Conservation (phyloP, 2,888 invertebrate species). For the Yponomeuta cagnagella region DNA sequence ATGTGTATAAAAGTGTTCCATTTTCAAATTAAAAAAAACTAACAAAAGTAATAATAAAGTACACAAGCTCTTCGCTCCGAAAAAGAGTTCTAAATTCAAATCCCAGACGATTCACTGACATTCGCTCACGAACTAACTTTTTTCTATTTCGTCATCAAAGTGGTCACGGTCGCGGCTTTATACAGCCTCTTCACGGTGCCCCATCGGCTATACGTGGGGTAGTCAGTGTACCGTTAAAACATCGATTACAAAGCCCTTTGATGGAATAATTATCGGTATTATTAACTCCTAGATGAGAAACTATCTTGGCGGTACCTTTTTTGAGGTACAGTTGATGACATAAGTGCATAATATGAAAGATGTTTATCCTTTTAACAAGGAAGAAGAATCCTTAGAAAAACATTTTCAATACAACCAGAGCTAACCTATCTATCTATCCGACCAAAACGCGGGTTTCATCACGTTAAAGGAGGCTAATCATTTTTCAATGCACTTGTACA, state of each 20-base stretch:
- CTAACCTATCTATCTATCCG: too few species aligned
- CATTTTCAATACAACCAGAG: too few species aligned
- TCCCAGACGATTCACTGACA: not conserved
- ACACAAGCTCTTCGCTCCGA: not conserved
- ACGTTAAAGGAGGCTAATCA: too few species aligned
- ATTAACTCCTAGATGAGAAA: not conserved
- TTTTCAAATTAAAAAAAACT: not conserved
- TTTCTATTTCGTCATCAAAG: not conserved
- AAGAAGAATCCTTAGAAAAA: too few species aligned
- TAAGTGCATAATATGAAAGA: not conserved
- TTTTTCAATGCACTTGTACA: too few species aligned
- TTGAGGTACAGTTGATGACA: constrained; percentile 5
- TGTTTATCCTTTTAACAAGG: too few species aligned
- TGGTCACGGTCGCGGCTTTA: constrained; percentile 3
- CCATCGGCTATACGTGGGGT: constrained; percentile 6
- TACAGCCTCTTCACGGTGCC: not conserved
- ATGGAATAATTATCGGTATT: constrained; percentile 11
- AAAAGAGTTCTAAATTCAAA: not conserved
- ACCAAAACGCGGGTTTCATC: too few species aligned
- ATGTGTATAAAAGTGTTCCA: not conserved
- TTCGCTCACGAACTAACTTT: not conserved
- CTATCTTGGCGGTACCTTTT: not conserved
- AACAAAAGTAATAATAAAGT: not conserved
- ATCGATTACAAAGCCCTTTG: constrained; percentile 10
- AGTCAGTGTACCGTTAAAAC: constrained; percentile 12